These are phyloP conservation scores for Tetheella fluctuosa DNA, from an alignment of 2,888 invertebrate species.

Conservation along the genomic window DNA sequence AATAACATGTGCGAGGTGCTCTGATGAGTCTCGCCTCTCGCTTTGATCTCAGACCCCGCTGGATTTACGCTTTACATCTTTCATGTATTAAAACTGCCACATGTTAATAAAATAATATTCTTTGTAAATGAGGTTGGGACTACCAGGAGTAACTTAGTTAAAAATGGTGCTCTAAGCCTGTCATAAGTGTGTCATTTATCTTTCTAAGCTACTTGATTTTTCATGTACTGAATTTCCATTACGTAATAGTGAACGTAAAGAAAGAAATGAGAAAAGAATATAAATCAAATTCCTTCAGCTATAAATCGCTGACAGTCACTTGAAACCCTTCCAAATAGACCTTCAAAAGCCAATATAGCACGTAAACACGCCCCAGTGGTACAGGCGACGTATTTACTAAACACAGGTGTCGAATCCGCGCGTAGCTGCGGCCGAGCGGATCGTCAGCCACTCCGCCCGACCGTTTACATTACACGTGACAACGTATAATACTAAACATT, in stretches of 20 bases:
- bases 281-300: neutral
- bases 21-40: neutral
- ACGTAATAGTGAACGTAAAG: too few relatives aligned
- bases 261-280: too few relatives aligned
- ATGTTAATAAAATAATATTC: neutral
- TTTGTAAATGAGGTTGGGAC: neutral
- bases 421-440: neutral
- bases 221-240: too few relatives aligned
- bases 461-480: neutral
- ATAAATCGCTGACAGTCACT: neutral
- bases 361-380: constrained; percentile 2
- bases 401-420: constrained; percentile 24
- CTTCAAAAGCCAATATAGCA: neutral
- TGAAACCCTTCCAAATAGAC: constrained; percentile 7
- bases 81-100: neutral
- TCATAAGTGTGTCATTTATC: neutral
- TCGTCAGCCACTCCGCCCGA: neutral
- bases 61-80: neutral
- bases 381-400: constrained; percentile 23
- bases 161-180: neutral
- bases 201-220: too few relatives aligned
- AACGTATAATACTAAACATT: neutral
- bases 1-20: neutral
- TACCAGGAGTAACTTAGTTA: neutral
- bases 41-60: neutral